Percentiles rank a stretch among this genome's conserved stretches.
Conservation (phyloP, 2,113 vertebrate genomes). For the Mirounga angustirostris region DNA sequence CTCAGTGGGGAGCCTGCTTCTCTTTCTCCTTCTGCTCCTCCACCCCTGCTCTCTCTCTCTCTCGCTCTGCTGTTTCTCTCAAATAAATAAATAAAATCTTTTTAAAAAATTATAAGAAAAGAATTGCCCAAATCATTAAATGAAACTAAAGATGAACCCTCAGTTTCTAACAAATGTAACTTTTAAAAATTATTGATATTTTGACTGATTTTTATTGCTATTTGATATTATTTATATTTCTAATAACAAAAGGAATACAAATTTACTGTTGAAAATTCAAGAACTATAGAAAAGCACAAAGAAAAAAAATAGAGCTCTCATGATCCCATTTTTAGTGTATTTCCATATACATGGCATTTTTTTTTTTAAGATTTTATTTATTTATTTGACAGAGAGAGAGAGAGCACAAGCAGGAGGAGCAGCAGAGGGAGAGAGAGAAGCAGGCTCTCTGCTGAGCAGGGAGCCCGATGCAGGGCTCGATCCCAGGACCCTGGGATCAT, state of each 20-base stretch:
- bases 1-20: too few species aligned
- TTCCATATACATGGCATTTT: background rate
- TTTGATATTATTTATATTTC: background rate
- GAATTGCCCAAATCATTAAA: background rate
- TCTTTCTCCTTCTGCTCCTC: too few species aligned
- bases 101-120: background rate
- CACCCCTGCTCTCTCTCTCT: too few species aligned
- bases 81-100: too few species aligned
- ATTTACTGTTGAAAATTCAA: background rate
- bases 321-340: background rate
- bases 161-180: conserved; percentile 9
- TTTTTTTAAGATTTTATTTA: too few species aligned
- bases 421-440: too few species aligned
- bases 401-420: too few species aligned
- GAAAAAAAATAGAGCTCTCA: background rate
- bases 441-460: too few species aligned
- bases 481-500: too few species aligned
- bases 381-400: background rate
- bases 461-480: too few species aligned
- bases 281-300: background rate
- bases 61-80: too few species aligned
- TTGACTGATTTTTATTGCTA: background rate
- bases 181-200: background rate
- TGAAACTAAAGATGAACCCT: conserved; percentile 9
- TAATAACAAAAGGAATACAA: conserved; percentile 10